Conservation (phyloP, 2,113 vertebrate species). For the Apaloderma vittatum region DNA sequence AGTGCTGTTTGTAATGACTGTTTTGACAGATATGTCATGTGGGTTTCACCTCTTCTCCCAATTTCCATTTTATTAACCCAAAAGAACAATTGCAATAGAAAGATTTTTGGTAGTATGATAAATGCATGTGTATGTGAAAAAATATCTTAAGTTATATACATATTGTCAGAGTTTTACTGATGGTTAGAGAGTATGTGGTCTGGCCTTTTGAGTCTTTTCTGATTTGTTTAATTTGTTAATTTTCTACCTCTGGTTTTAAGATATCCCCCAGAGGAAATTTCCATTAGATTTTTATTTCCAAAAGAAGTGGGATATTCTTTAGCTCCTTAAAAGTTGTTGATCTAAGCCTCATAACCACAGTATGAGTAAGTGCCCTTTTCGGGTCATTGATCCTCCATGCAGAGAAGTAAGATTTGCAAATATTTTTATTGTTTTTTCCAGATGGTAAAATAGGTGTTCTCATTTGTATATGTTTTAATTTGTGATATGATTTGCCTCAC, state of each 20-base stretch:
- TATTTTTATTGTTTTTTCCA: background rate
- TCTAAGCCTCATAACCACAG: background rate
- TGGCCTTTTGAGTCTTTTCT: background rate
- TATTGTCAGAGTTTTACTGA: background rate
- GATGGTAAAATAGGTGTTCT: background rate
- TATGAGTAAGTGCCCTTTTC: background rate
- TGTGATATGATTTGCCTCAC: background rate
- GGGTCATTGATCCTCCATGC: background rate
- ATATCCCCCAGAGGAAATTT: background rate
- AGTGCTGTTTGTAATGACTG: conserved; percentile 42
- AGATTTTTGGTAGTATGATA: background rate
- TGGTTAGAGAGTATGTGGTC: background rate
- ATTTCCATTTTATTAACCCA: conserved; percentile 35
- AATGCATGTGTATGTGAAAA: background rate
- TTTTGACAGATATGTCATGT: conserved; percentile 57
- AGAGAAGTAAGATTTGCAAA: background rate
- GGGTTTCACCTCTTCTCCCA: conserved; percentile 28
- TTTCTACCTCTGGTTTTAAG: background rate
- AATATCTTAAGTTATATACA: background rate
- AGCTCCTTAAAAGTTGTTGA: background rate
- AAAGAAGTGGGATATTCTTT: background rate
- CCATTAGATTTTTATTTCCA: background rate
- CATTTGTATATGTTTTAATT: background rate
- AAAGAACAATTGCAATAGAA: background rate
- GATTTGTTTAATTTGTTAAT: background rate